Evolutionary conservation across 2,113 vertebrate genomes (phyloP).

Genomic region (Gobius niger): DNA sequence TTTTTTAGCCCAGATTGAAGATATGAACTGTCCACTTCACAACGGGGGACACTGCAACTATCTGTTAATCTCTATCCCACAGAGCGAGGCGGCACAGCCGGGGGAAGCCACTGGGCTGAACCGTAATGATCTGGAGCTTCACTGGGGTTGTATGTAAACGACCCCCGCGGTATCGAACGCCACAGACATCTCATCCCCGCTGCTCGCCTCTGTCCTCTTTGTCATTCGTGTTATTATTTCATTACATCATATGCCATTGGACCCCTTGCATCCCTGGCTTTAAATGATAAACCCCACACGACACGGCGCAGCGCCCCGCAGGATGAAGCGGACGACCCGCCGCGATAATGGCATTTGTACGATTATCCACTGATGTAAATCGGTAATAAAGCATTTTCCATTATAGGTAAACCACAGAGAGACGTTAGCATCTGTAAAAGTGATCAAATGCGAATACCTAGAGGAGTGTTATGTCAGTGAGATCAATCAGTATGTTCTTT

Average conservation of each 20-base stretch:
- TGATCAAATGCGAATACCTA: neutral
- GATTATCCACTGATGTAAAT: slow-evolving; percentile 33
- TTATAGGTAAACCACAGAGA: neutral
- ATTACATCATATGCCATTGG: slow-evolving; percentile 49
- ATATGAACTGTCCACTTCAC: slow-evolving; percentile 51
- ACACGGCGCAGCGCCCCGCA: slow-evolving; percentile 21
- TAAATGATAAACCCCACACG: slow-evolving; percentile 42
- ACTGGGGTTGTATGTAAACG: slow-evolving; percentile 46
- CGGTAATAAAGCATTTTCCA: slow-evolving; percentile 1
- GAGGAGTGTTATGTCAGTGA: neutral
- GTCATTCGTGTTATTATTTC: slow-evolving; percentile 44
- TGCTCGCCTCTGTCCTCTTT: slow-evolving; percentile 1
- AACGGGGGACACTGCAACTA: slow-evolving; percentile 44
- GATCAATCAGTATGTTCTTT: neutral
- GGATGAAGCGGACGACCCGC: slow-evolving; percentile 48
- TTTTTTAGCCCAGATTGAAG: neutral
- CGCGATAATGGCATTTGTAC: slow-evolving; percentile 51
- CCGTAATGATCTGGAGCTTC: slow-evolving; percentile 50
- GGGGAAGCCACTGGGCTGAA: slow-evolving; percentile 48
- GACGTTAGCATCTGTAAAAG: neutral
- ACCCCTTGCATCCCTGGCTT: slow-evolving; percentile 41
- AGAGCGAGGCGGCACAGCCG: slow-evolving; percentile 7
- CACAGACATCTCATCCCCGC: slow-evolving; percentile 18
- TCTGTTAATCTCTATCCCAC: slow-evolving; percentile 40
- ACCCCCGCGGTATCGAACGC: slow-evolving; percentile 30